Evolutionary conservation across 2,888 invertebrate genomes (phyloP).

Genomic region (Ethmia dodecea): DNA sequence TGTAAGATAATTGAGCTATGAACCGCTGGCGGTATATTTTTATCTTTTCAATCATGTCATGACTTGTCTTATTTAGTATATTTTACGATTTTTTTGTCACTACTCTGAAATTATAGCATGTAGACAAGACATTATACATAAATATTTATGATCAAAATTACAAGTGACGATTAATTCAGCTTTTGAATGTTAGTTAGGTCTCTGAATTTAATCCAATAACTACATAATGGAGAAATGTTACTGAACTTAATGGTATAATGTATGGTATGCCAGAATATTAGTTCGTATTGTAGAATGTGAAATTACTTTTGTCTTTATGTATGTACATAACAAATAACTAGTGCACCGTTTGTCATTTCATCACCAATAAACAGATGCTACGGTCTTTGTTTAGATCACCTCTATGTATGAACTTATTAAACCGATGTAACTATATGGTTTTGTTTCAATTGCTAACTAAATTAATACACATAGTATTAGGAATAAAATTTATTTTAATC

Average conservation of each 20-base stretch:
- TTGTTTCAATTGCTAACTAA: constrained; percentile 29
- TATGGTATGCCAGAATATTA: constrained; percentile 32
- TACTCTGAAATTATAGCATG: constrained; percentile 25
- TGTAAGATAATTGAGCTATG: constrained; percentile 9
- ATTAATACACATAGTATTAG: too few relatives aligned
- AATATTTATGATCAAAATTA: constrained; percentile 1
- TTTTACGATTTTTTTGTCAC: too few relatives aligned
- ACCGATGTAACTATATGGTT: constrained; percentile 43
- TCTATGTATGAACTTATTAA: constrained; percentile 66
- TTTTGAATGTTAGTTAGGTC: constrained; percentile 13
- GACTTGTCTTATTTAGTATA: too few relatives aligned
- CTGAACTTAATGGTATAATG: constrained; percentile 11
- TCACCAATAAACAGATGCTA: constrained; percentile 59
- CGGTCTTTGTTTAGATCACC: constrained; percentile 54
- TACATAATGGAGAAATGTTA: constrained; percentile 4
- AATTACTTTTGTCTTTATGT: constrained; percentile 44
- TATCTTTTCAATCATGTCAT: constrained; percentile 36
- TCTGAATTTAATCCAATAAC: neutral
- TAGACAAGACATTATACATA: constrained; percentile 17
- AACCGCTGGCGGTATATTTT: constrained; percentile 58
- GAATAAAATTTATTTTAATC: too few relatives aligned
- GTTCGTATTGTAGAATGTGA: constrained; percentile 42
- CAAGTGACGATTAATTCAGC: constrained; percentile 7
- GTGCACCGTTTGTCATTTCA: constrained; percentile 59
- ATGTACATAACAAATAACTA: constrained; percentile 51